phyloP scores from a whole-genome alignment of 2,113 vertebrate species.

The Onychostruthus taczanowskii region DNA sequence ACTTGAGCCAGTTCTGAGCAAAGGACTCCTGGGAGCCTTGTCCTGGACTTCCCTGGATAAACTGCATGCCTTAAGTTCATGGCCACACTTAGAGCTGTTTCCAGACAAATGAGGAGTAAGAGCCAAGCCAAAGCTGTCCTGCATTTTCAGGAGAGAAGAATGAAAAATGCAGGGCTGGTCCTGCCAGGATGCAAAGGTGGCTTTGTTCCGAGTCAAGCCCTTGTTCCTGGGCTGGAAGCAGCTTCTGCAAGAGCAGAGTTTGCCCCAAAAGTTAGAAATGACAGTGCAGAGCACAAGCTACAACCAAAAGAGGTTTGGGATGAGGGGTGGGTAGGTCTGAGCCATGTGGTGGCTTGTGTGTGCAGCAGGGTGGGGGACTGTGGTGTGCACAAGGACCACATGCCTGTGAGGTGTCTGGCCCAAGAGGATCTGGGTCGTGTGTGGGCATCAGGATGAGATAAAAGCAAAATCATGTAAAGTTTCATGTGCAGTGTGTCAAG shows the following conservation, averaged over 20 bases:
- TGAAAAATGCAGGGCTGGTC: background rate
- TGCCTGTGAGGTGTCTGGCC: background rate
- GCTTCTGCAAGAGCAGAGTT: background rate
- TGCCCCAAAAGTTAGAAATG: background rate
- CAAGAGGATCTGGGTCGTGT: background rate
- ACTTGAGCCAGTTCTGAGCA: background rate
- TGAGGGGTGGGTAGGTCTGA: background rate
- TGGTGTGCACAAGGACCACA: background rate
- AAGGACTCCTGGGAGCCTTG: conserved; percentile 35
- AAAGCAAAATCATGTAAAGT: background rate
- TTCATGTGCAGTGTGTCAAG: background rate
- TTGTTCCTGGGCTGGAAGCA: background rate
- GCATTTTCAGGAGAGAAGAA: background rate
- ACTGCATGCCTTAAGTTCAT: conserved; percentile 11
- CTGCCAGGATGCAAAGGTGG: background rate
- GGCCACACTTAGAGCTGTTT: conserved; percentile 17
- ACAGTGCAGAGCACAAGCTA: background rate
- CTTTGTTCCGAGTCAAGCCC: background rate
- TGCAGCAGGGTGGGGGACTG: background rate
- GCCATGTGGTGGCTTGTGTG: background rate
- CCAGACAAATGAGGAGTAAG: background rate
- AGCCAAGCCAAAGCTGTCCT: background rate
- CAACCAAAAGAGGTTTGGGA: background rate
- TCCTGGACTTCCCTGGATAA: conserved; percentile 34
- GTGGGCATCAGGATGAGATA: background rate